These are phyloP conservation scores for Caenorhabditis briggsae DNA, from an alignment of 1,140 invertebrate species.

Conservation along the genomic window DNA sequence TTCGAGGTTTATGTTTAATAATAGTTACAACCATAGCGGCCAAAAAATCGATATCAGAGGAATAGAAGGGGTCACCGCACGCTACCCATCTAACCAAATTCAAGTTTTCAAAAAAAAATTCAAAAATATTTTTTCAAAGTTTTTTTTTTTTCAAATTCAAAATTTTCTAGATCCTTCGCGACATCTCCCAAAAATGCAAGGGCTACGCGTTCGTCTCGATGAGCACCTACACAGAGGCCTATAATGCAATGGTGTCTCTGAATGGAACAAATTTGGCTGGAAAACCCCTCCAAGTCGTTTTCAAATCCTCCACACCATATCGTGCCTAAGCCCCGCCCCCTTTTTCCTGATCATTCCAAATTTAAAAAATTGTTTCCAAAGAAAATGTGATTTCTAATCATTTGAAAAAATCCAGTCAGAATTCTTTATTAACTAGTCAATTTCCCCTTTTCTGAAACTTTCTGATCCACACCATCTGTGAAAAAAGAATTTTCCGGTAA, in stretches of 20 bases:
- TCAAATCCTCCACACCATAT: conserved; percentile 40
- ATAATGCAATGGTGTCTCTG: conserved; percentile 86
- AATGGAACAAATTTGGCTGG: conserved; percentile 98
- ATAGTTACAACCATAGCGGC: no score
- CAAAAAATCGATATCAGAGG: no score
- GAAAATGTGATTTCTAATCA: neutral
- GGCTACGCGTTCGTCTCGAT: conserved; percentile 99
- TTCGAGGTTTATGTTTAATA: no score
- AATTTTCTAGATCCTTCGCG: conserved; percentile 85
- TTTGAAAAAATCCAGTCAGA: conserved; percentile 21
- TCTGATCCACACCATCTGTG: no score
- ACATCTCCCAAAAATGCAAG: conserved; percentile 99
- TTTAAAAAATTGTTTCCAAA: neutral
- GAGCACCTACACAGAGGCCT: conserved; percentile 87
- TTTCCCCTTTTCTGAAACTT: no score
- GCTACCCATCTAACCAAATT: no score
- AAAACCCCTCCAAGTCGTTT: conserved; percentile 90
- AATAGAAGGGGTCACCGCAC: no score
- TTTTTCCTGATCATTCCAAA: neutral
- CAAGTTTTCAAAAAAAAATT: neutral
- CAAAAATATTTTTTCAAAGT: neutral
- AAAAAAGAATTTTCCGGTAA: no score
- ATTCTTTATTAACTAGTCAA: no score
- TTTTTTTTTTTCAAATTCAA: neutral
- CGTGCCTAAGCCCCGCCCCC: neutral